These are phyloP conservation scores for Rhea americana DNA, from an alignment of 2,113 vertebrate genomes.

Conservation along the genomic window DNA sequence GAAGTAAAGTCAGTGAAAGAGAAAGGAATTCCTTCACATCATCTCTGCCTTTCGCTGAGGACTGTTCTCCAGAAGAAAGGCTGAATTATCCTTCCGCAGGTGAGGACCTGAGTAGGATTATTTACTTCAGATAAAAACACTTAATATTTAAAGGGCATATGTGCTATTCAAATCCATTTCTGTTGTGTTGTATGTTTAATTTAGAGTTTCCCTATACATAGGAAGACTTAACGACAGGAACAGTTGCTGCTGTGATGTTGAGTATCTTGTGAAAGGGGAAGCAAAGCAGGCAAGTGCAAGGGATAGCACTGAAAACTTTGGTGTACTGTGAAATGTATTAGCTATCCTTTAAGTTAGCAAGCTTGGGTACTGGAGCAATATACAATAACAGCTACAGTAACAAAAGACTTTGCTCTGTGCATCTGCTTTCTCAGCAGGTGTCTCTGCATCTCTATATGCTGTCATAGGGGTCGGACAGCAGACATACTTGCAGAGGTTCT, in stretches of 20 bases:
- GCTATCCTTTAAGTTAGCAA: background rate
- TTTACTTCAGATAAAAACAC: background rate
- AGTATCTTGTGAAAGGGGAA: background rate
- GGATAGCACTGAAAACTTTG: rapidly evolving
- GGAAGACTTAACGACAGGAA: background rate
- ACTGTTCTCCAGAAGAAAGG: background rate
- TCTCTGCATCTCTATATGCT: background rate
- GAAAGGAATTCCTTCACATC: background rate
- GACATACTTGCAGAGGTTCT: background rate
- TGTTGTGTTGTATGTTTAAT: background rate
- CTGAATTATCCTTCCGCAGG: background rate
- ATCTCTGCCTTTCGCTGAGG: background rate
- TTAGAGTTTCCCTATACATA: background rate
- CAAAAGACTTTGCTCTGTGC: background rate
- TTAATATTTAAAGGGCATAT: background rate
- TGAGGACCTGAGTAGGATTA: background rate
- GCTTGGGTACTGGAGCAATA: background rate
- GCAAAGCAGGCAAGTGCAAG: background rate
- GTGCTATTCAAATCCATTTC: background rate
- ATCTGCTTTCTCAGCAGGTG: background rate
- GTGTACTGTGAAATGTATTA: background rate
- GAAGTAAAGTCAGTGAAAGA: slow-evolving; percentile 2
- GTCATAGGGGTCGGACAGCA: rapidly evolving
- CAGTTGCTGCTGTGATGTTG: background rate
- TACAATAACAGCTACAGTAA: background rate